phyloP scores from a whole-genome alignment of 2,888 invertebrate genomes.

The Tortricodes alternella region DNA sequence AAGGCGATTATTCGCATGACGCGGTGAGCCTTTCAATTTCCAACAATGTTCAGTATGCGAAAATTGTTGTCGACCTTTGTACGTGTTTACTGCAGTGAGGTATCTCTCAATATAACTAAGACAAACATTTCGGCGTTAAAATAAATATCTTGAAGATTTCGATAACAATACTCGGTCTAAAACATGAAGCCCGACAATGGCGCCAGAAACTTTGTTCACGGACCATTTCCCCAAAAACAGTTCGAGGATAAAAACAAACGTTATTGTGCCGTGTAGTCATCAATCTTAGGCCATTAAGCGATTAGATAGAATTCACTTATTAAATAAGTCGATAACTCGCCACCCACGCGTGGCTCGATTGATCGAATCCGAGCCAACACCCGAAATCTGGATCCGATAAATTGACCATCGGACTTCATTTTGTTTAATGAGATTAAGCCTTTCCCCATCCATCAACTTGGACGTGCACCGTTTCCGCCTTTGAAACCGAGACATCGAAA shows the following conservation, averaged over 20 bases:
- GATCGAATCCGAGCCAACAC: slow-evolving; percentile 44
- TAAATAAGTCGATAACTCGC: slow-evolving; percentile 57
- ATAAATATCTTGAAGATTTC: not conserved
- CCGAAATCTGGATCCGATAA: slow-evolving; percentile 46
- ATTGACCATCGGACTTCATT: slow-evolving; percentile 46
- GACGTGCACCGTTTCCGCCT: slow-evolving; percentile 52
- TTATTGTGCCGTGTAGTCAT: slow-evolving; percentile 60
- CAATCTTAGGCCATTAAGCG: slow-evolving; percentile 72
- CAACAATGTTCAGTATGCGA: slow-evolving; percentile 68
- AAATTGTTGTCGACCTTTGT: slow-evolving; percentile 68
- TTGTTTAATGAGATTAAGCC: slow-evolving; percentile 48
- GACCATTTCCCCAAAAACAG: slow-evolving; percentile 38
- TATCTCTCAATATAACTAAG: slow-evolving; percentile 20
- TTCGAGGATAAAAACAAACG: slow-evolving; percentile 48
- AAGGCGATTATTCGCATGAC: slow-evolving; percentile 42
- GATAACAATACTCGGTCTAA: no score
- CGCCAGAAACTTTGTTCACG: slow-evolving; percentile 42
- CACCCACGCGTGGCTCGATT: slow-evolving; percentile 57
- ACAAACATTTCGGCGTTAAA: not conserved
- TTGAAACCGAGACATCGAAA: slow-evolving; percentile 60
- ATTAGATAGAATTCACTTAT: slow-evolving; percentile 66
- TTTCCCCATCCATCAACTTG: slow-evolving; percentile 59
- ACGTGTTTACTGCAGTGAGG: slow-evolving; percentile 54
- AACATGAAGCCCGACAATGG: no score
- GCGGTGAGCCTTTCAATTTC: slow-evolving; percentile 64